phyloP scores from a whole-genome alignment of 2,797 vertebrate species.

The Myotis myotis region DNA sequence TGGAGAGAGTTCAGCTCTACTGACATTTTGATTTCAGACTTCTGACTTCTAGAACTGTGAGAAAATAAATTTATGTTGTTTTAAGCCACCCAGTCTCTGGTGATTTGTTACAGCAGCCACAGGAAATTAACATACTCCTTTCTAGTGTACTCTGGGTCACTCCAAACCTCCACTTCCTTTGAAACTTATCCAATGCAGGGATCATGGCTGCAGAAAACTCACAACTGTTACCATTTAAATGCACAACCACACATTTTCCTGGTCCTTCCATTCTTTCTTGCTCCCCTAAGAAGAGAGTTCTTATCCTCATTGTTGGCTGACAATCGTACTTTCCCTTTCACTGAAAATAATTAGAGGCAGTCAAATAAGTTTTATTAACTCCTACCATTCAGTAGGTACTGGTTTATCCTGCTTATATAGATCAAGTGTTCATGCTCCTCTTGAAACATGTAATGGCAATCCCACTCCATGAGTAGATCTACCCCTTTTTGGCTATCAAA shows the following conservation, averaged over 20 bases:
- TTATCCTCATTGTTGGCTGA: too few species aligned
- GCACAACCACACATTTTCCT: background rate
- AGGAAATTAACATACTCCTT: background rate
- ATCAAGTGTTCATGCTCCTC: background rate
- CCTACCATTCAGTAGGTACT: background rate
- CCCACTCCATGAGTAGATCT: background rate
- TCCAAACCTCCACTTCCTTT: background rate
- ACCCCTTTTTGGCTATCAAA: background rate
- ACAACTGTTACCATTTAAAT: background rate
- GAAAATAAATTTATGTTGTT: slow-evolving; percentile 12
- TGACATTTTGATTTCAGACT: background rate
- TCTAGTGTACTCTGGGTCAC: background rate
- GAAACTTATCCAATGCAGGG: background rate
- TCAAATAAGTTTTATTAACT: background rate
- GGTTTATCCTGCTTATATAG: background rate
- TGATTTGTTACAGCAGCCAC: background rate
- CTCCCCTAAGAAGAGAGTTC: background rate
- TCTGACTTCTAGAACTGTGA: background rate
- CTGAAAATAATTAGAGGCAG: background rate
- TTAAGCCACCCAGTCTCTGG: background rate
- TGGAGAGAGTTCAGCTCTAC: background rate
- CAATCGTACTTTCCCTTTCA: background rate
- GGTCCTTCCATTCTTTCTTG: background rate
- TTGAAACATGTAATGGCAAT: background rate
- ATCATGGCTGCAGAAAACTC: background rate